Evolutionary conservation across 2,888 invertebrate genomes (phyloP), one percentile per base, ranked within the genome.

Genomic region (Polydrusus pterygomalis): DNA sequence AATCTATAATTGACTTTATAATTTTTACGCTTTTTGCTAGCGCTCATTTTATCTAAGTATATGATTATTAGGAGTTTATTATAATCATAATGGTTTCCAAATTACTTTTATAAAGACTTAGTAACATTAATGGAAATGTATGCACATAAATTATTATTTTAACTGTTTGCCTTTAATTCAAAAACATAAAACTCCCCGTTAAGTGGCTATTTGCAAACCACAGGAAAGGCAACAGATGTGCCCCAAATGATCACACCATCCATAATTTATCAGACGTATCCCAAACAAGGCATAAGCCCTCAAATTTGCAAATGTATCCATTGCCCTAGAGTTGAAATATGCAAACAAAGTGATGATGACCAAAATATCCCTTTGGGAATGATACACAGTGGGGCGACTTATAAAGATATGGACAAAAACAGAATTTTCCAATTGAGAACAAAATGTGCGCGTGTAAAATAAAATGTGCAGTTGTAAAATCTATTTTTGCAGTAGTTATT

Each of bases 241-340:
- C 45, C 69, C 34, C 47, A 58, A 69, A 69, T 56, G 54, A 69
- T 68, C 67, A 43, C 56, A 20, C 10, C 54, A 54, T 69, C 58
- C 69, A 69, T 69, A 69, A 69, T 69, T 69, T 69, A 69, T 56
- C 58, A 69, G 45, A 51, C 49, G 47, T 64, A 47, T 64, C 45
- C 47, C 43, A 25, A 47, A 64, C 47, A 49, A 47, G 64, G 64
- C 30, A 64, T 49, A 64, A 64, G 25, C 64, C 63, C 49, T 34
- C 58, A 69, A 70, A 70, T 70, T 70, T 70, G 70, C 70, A 70
- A 70, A 70, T 70, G 62, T 70, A 62, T 60, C 69, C 43, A 60
- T 69, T 17, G 58, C 43, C 54, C 56, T 40, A 69, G 47, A 70
- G 63, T 49, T 62, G 51, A 70, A 70, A 70, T 68, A 68, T 62